A percentile compares a stretch with the other conserved stretches of the same genome.
Evolutionary conservation across 2,797 vertebrate species (phyloP).

Genomic region (Premnoplex brunnescens): DNA sequence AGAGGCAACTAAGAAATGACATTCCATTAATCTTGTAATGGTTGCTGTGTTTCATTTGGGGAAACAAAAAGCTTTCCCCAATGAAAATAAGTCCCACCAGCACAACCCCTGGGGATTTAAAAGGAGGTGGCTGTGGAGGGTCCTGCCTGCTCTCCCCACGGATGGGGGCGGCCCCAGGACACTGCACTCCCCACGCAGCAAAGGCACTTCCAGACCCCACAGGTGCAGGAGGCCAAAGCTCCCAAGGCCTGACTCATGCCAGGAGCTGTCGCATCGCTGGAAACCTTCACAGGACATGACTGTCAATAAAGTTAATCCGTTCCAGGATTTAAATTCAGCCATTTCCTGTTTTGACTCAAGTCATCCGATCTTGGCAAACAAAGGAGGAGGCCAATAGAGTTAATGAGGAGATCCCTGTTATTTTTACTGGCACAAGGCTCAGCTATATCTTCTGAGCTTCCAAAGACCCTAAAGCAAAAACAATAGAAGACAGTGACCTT

Average conservation of each 20-base stretch:
- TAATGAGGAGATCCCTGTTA: conserved; percentile 61
- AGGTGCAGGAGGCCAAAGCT: background rate
- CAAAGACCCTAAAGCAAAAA: background rate
- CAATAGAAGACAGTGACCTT: background rate
- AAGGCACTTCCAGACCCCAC: background rate
- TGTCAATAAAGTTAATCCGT: conserved; percentile 62
- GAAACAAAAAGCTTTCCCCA: background rate
- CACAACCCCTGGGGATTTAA: background rate
- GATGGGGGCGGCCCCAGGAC: too few relatives aligned
- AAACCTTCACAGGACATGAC: background rate
- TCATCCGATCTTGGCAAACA: conserved; percentile 73
- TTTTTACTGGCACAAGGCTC: conserved; percentile 64
- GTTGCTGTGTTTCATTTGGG: background rate
- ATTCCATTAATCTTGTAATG: background rate
- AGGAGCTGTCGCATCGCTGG: background rate
- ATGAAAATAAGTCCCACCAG: background rate
- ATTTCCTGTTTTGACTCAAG: conserved; percentile 72
- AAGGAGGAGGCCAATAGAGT: conserved; percentile 57
- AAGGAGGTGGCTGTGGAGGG: background rate
- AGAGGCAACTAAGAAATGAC: background rate
- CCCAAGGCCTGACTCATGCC: accelerated
- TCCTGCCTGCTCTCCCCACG: background rate
- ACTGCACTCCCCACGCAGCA: accelerated
- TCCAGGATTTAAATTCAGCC: conserved; percentile 73
- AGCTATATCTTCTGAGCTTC: background rate